These are phyloP conservation scores for Eolophus roseicapilla DNA, from an alignment of 2,113 vertebrate genomes.

Conservation along the genomic window DNA sequence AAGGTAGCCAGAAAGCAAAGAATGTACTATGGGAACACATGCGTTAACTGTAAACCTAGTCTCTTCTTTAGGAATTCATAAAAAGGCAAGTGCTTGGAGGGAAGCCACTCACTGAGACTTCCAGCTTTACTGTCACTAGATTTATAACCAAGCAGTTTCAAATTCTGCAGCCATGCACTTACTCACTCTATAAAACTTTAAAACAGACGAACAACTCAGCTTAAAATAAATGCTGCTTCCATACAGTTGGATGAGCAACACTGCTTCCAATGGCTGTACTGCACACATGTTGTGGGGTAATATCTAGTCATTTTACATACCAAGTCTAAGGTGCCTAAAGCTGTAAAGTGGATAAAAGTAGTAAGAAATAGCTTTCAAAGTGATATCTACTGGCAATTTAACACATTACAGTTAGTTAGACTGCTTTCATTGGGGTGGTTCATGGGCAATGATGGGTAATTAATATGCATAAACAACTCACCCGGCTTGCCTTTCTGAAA, in stretches of 20 bases:
- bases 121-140: constrained; percentile 30
- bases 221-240: neutral
- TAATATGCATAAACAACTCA: neutral
- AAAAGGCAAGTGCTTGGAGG: neutral
- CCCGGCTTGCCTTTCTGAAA: neutral
- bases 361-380: neutral
- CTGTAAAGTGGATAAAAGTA: neutral
- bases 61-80: constrained; percentile 12
- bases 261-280: neutral
- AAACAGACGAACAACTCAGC: constrained; percentile 31
- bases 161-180: constrained; percentile 30
- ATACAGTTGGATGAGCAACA: neutral
- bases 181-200: constrained; percentile 29
- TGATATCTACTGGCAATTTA: neutral
- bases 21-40: neutral
- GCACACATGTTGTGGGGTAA: neutral
- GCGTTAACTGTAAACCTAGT: neutral
- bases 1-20: neutral
- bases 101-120: neutral
- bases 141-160: constrained; percentile 47
- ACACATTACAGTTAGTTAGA: neutral
- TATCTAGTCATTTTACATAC: neutral
- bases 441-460: constrained; percentile 21
- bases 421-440: constrained; percentile 19
- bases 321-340: constrained; percentile 2